Percentiles rank a stretch among this genome's conserved stretches.
phyloP scores from a whole-genome alignment of 1,140 invertebrate species.

The Ceratina australensis region DNA sequence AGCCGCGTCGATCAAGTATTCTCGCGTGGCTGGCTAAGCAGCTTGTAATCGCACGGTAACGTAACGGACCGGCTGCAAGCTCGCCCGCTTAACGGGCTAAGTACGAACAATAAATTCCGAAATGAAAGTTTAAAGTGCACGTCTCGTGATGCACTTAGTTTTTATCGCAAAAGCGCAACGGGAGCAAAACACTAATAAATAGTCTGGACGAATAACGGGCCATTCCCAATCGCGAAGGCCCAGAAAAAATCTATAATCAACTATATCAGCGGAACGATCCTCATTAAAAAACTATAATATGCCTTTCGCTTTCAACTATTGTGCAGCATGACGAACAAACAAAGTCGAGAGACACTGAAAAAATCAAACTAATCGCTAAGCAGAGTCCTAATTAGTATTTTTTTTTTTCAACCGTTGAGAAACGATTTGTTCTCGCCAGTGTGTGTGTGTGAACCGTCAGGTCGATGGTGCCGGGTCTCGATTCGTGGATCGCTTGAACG shows the following conservation, averaged over 20 bases:
- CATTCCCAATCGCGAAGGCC: slow-evolving; percentile 50
- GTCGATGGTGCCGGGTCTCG: too few species aligned
- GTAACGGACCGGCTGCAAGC: slow-evolving; percentile 29
- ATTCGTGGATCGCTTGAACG: neutral
- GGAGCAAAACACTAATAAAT: slow-evolving; percentile 60
- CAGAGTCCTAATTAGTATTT: slow-evolving; percentile 33
- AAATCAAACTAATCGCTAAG: slow-evolving; percentile 48
- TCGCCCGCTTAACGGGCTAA: slow-evolving; percentile 52
- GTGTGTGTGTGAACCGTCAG: too few species aligned
- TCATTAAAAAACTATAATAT: slow-evolving; percentile 44
- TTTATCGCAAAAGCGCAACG: slow-evolving; percentile 64
- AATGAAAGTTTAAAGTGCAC: slow-evolving; percentile 61
- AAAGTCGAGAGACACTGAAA: slow-evolving; percentile 47
- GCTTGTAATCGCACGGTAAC: too few species aligned
- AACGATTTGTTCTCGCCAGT: slow-evolving; percentile 23
- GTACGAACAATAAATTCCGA: slow-evolving; percentile 64
- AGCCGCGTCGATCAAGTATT: too few species aligned
- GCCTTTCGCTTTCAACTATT: slow-evolving; percentile 52
- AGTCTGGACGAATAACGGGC: slow-evolving; percentile 58
- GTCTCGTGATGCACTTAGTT: slow-evolving; percentile 67
- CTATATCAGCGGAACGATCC: slow-evolving; percentile 55
- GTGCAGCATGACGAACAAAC: slow-evolving; percentile 54
- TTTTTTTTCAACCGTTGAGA: neutral
- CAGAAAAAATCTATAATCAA: slow-evolving; percentile 60
- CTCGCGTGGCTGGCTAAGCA: too few species aligned